phyloP scores from a whole-genome alignment of 2,888 invertebrate species.

The Ophraella communa region DNA sequence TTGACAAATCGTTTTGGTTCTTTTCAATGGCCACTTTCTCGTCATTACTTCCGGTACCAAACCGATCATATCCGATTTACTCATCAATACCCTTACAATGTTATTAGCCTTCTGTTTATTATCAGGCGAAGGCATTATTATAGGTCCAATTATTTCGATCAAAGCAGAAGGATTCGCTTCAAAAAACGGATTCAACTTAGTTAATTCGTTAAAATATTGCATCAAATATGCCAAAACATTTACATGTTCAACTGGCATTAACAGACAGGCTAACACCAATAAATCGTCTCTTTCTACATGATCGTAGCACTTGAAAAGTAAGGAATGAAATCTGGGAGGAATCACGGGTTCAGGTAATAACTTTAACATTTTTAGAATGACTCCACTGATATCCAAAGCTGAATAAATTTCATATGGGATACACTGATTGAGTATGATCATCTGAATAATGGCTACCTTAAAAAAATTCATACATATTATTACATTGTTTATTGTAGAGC shows the following conservation, averaged over 20 bases:
- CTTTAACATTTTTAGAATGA: conserved; percentile 83
- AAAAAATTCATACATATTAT: neutral
- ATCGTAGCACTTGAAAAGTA: conserved; percentile 72
- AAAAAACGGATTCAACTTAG: too few relatives aligned
- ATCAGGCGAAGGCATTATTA: conserved; percentile 21
- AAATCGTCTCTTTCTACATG: conserved; percentile 66
- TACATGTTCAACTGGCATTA: conserved; percentile 77
- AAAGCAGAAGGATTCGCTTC: conserved; percentile 24
- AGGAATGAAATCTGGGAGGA: conserved; percentile 73
- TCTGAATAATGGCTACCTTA: conserved; percentile 60
- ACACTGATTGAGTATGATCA: conserved; percentile 59
- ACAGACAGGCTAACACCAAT: conserved; percentile 70
- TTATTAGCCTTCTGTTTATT: conserved; percentile 5
- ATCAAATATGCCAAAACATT: conserved; percentile 81
- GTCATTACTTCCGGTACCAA: conserved; percentile 27
- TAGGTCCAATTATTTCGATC: conserved; percentile 24
- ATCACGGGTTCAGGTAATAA: conserved; percentile 84
- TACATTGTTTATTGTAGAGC: neutral
- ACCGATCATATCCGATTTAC: conserved; percentile 24
- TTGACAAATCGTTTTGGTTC: conserved; percentile 5
- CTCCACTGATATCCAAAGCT: conserved; percentile 82
- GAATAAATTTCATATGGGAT: conserved; percentile 66
- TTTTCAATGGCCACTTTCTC: neutral
- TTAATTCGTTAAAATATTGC: conserved; percentile 59
- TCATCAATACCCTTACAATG: conserved; percentile 23